These are phyloP conservation scores for Planococcus citri DNA, from an alignment of 1,140 invertebrate species.

Conservation along the genomic window DNA sequence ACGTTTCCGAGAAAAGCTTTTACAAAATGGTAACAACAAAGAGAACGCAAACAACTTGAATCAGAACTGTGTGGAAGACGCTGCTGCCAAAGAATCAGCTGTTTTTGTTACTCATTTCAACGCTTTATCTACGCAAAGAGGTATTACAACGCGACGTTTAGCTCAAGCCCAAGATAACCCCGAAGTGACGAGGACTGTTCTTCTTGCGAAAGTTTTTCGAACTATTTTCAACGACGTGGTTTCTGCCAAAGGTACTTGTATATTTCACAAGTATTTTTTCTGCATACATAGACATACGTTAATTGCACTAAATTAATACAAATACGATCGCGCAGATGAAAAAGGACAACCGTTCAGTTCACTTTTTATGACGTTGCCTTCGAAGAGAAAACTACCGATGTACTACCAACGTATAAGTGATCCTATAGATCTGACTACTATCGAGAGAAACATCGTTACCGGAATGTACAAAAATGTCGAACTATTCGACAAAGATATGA, in stretches of 20 bases:
- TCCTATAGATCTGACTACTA: conserved; percentile 60
- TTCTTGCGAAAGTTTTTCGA: conserved; percentile 61
- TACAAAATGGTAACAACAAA: not conserved
- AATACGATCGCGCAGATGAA: conserved; percentile 49
- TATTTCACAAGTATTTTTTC: conserved; percentile 33
- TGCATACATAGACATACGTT: too few species aligned
- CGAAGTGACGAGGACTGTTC: conserved; percentile 61
- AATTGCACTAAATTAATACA: too few species aligned
- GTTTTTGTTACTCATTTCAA: conserved; percentile 56
- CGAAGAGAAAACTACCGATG: conserved; percentile 53
- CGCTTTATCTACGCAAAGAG: conserved; percentile 54
- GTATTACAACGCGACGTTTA: conserved; percentile 61
- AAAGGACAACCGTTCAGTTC: conserved; percentile 44
- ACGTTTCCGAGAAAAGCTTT: conserved; percentile 35
- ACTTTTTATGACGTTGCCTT: conserved; percentile 53
- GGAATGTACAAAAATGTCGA: conserved; percentile 66
- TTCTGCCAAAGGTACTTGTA: conserved; percentile 42
- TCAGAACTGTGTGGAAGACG: conserved; percentile 24
- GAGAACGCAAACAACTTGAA: not conserved
- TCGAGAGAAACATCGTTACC: conserved; percentile 66
- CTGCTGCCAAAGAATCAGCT: conserved; percentile 33
- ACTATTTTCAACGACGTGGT: conserved; percentile 50
- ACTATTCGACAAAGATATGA: conserved; percentile 71
- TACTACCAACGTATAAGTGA: conserved; percentile 53
- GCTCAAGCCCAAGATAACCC: conserved; percentile 76